Conservation (phyloP, 2,888 invertebrate genomes). For the Stenoptilia bipunctidactyla region DNA sequence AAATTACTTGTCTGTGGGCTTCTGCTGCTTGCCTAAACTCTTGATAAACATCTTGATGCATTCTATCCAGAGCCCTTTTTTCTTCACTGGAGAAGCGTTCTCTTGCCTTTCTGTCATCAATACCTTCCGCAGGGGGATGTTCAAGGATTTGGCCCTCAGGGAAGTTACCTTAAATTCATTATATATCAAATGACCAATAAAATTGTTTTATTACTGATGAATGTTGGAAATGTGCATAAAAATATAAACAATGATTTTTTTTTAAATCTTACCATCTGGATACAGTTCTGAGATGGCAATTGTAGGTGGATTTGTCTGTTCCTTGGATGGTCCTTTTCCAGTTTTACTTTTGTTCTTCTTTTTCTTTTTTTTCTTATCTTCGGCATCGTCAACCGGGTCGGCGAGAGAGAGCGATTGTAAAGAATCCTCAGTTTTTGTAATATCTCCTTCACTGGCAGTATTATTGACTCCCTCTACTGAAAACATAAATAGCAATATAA, state of each 20-base stretch:
- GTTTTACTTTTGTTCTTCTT: constrained; percentile 76
- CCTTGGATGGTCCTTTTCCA: constrained; percentile 42
- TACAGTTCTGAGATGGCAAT: constrained; percentile 88
- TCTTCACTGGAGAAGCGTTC: constrained; percentile 89
- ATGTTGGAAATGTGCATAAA: no score
- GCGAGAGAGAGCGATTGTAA: constrained; percentile 1
- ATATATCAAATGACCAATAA: no score
- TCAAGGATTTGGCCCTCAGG: constrained; percentile 93
- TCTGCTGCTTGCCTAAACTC: constrained; percentile 97
- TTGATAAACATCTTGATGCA: constrained; percentile 93
- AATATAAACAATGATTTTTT: no score
- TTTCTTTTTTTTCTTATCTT: constrained; percentile 74
- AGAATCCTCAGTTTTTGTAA: constrained; percentile 1
- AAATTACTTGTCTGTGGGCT: constrained; percentile 89
- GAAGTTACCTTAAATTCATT: constrained; percentile 68
- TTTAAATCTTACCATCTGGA: constrained; percentile 77
- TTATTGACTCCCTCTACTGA: not conserved
- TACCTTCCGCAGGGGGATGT: constrained; percentile 77
- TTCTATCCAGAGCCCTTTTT: constrained; percentile 89
- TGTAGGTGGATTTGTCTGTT: constrained; percentile 88
- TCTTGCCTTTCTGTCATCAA: constrained; percentile 88
- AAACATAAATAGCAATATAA: constrained; percentile 18
- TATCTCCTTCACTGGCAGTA: not conserved
- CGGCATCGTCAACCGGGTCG: constrained; percentile 38
- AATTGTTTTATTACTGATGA: no score